A percentile compares a stretch with the other conserved stretches of the same genome.
These are phyloP conservation scores for Spea hammondii DNA, from an alignment of 2,797 vertebrate genomes.

Conservation along the genomic window DNA sequence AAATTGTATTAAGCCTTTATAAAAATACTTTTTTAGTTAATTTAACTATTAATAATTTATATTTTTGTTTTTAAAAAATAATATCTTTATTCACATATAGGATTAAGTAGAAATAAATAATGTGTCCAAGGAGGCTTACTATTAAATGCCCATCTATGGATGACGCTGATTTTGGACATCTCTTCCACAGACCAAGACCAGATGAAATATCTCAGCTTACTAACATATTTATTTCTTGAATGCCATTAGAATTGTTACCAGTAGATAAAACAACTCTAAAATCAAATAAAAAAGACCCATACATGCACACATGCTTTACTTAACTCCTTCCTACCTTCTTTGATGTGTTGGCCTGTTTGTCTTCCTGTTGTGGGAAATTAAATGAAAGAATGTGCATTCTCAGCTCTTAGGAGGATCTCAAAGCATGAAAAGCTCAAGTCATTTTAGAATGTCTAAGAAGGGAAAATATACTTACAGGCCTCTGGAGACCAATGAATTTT, in stretches of 20 bases:
- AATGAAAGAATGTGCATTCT: constrained; percentile 57
- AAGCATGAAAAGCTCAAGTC: constrained; percentile 55
- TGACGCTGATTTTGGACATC: no score
- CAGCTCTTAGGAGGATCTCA: constrained; percentile 62
- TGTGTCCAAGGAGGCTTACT: no score
- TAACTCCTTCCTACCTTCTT: constrained; percentile 26
- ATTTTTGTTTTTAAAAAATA: no score
- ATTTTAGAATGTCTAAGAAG: constrained; percentile 61
- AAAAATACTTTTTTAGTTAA: no score
- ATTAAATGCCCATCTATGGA: no score
- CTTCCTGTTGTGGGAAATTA: constrained; percentile 54
- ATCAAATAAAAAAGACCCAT: constrained; percentile 6
- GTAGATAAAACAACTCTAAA: not conserved
- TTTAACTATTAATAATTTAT: no score
- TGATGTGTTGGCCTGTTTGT: constrained; percentile 54
- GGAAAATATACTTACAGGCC: constrained; percentile 65
- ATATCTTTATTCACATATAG: no score
- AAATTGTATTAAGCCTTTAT: no score
- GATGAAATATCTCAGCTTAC: no score
- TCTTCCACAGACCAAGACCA: no score
- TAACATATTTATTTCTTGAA: not conserved
- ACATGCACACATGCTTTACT: constrained; percentile 30
- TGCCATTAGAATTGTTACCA: not conserved
- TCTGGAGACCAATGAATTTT: constrained; percentile 70
- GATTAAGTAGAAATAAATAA: no score